phyloP scores from a whole-genome alignment of 2,797 vertebrate genomes.

The Tarsius wallacei region DNA sequence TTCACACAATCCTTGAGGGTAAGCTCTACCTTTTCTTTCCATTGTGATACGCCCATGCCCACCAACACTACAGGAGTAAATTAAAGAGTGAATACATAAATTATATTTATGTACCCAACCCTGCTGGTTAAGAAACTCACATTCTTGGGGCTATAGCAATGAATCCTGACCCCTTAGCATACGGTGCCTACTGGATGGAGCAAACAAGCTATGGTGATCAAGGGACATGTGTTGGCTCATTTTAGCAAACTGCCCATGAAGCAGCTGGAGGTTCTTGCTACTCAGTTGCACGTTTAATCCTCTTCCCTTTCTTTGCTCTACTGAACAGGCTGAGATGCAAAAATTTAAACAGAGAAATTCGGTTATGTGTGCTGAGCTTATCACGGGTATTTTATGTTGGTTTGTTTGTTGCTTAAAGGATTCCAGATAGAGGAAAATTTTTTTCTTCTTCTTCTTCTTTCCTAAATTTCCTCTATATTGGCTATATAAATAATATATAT shows the following conservation, averaged over 20 bases:
- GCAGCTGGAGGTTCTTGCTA: background rate
- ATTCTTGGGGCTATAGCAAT: slow-evolving; percentile 1
- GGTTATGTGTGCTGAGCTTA: background rate
- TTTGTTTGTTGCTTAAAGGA: slow-evolving; percentile 13
- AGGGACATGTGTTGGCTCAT: background rate
- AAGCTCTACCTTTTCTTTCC: background rate
- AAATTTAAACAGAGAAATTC: slow-evolving; percentile 27
- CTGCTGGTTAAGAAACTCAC: background rate
- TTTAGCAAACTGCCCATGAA: background rate
- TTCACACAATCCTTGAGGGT: background rate
- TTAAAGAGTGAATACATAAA: slow-evolving; percentile 37
- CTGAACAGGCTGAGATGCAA: background rate
- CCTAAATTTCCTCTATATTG: background rate
- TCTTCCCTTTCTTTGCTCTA: background rate
- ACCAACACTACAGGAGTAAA: slow-evolving; percentile 8
- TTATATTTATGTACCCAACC: slow-evolving; percentile 45
- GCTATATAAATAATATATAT: background rate
- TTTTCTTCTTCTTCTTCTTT: background rate
- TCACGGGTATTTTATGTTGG: background rate
- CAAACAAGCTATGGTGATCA: slow-evolving; percentile 27
- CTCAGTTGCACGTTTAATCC: background rate
- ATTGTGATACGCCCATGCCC: slow-evolving; percentile 52
- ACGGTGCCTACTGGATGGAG: background rate
- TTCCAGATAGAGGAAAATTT: background rate
- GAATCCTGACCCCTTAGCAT: background rate